Base-by-base conservation (phyloP, 2,888 invertebrate species). In the Lochmaea capreae region DNA sequence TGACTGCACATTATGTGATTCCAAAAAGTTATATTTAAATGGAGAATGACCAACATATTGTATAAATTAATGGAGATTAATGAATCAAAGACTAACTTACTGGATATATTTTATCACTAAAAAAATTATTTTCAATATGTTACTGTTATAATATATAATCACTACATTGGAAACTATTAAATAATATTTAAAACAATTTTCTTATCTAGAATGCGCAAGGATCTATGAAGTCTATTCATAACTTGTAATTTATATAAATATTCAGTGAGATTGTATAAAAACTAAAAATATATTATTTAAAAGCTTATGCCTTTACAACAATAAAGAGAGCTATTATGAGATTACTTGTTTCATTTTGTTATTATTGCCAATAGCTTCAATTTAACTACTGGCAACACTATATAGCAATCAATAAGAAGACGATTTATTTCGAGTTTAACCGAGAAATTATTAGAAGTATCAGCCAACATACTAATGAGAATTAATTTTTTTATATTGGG, bases 1-100 rank as follows among this genome's bases (percentile, higher is more conserved):
- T 82, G 82, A 82, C 78, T 67, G 58, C 59, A 73, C 39, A 70
- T 52, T 74, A 22, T 46, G 43, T 52, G 6, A 43, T 22, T n/a
- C 42, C 39, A 8, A 46, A 22, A 52, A 65, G 52, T n/a, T 16
- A 16, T 46, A 43, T 43, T 42, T 42, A 4, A 3, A 42, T 42
- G 3, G 42, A 42, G 1, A 4, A 42, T 42, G 10, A 2, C 42
- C 1, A 42, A 42, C 22, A 22, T 22, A 22, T 22, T 22, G 22
- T 22, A 2, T 1, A 3, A 22, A 22, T 22, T 22, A 22, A 22
- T 22, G 14, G 11, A 52, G n/a, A n/a, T n/a, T n/a, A n/a, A n/a
- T n/a, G n/a, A n/a, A n/a, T n/a, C n/a, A n/a, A n/a, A n/a, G n/a
- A n/a, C n/a, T n/a, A n/a, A n/a, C n/a, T n/a, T n/a, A n/a, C n/a